A percentile compares a stretch with the other conserved stretches of the same genome.
These are phyloP conservation scores for Cryptus viduatorius DNA, from an alignment of 2,888 invertebrate species.

Conservation along the genomic window DNA sequence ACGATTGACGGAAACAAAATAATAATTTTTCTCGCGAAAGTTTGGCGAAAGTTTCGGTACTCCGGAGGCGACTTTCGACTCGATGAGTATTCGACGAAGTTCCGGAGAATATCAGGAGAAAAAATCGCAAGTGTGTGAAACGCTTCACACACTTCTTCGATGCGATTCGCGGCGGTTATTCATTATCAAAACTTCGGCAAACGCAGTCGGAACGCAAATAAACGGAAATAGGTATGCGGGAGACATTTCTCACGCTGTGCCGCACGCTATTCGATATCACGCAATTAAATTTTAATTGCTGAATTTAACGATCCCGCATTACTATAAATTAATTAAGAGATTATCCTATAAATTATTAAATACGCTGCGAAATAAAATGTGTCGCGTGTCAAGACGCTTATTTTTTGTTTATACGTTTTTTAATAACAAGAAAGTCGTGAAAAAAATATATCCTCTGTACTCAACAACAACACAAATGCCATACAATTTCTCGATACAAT, in stretches of 20 bases:
- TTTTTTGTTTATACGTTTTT: not conserved
- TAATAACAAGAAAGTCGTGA: slow-evolving; percentile 8
- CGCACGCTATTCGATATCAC: not conserved
- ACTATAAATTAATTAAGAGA: not conserved
- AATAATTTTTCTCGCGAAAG: not conserved
- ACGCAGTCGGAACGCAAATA: not conserved
- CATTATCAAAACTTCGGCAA: not conserved
- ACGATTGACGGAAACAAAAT: not conserved
- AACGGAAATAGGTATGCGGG: not conserved
- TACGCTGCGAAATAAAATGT: not conserved
- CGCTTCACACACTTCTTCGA: not conserved
- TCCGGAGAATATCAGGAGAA: not conserved
- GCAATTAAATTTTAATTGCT: not conserved
- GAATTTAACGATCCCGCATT: not conserved
- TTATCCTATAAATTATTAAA: no score
- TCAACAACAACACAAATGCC: slow-evolving; percentile 5
- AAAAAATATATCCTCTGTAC: not conserved
- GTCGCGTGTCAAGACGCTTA: not conserved
- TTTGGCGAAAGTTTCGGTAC: not conserved
- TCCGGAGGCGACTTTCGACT: not conserved
- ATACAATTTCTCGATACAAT: not conserved
- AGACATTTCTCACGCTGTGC: not conserved
- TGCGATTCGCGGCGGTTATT: not conserved
- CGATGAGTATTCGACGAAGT: not conserved
- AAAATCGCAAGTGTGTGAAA: not conserved